Conservation (phyloP, 2,888 invertebrate species). For the Stegana nigrithorax region DNA sequence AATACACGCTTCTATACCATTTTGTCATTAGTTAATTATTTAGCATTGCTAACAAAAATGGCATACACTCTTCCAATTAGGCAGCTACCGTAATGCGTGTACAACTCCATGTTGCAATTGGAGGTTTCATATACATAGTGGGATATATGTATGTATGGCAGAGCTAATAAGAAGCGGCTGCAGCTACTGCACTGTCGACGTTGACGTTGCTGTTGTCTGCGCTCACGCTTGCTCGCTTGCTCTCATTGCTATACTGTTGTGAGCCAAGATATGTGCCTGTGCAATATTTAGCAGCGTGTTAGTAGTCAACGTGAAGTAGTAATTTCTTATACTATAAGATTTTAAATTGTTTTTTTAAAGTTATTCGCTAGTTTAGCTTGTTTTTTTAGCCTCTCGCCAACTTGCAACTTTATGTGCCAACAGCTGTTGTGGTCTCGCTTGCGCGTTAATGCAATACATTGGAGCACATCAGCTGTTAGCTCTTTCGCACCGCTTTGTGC, state of each 20-base stretch:
- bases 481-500: conserved; percentile 4
- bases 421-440: conserved; percentile 5
- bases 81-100: too few relatives aligned
- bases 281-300: too few relatives aligned
- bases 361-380: background rate
- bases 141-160: conserved; percentile 26
- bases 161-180: conserved; percentile 28
- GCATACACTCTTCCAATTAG: too few relatives aligned
- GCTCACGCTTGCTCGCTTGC: too few relatives aligned
- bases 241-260: too few relatives aligned
- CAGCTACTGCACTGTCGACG: background rate
- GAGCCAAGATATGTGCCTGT: too few relatives aligned
- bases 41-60: too few relatives aligned
- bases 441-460: background rate
- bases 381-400: background rate
- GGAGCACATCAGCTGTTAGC: conserved; percentile 11
- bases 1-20: too few relatives aligned
- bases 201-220: background rate
- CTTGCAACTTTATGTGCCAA: background rate
- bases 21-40: too few relatives aligned
- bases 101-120: background rate
- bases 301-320: too few relatives aligned
- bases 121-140: background rate
- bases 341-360: background rate
- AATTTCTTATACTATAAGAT: too few relatives aligned